A percentile compares a stretch with the other conserved stretches of the same genome.
Evolutionary conservation across 2,888 invertebrate genomes (phyloP).

Genomic region (Apodemia duryi): DNA sequence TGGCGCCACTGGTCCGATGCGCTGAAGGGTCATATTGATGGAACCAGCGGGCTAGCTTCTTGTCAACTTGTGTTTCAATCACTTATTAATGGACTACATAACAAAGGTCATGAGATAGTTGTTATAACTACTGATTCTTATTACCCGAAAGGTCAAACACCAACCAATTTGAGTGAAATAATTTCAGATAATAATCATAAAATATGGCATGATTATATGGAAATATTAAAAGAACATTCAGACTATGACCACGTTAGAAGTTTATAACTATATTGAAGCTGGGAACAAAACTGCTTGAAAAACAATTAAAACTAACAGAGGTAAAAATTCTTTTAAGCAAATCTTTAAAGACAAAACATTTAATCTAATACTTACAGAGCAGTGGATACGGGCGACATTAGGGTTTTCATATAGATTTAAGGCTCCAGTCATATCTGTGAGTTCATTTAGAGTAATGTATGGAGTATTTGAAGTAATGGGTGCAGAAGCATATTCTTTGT

Average conservation of each 20-base stretch:
- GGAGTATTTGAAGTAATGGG: constrained; percentile 32
- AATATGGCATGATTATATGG: neutral
- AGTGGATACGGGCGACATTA: constrained; percentile 31
- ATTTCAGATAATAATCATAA: neutral
- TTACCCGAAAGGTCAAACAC: neutral
- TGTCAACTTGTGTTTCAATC: neutral
- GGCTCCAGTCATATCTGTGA: constrained; percentile 40
- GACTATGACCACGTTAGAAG: neutral
- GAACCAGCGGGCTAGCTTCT: too few species aligned
- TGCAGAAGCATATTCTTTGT: constrained; percentile 33
- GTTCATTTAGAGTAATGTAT: constrained; percentile 36
- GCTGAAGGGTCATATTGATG: too few species aligned
- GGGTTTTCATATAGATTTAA: constrained; percentile 37
- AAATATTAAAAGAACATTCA: neutral
- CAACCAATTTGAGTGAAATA: neutral
- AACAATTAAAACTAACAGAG: neutral
- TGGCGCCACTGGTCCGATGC: too few species aligned
- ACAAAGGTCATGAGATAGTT: neutral
- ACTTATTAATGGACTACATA: neutral
- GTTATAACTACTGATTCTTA: neutral
- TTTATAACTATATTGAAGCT: neutral
- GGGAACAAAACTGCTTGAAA: neutral
- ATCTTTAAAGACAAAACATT: too few species aligned
- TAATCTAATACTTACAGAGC: too few species aligned
- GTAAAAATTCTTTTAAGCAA: neutral